Evolutionary conservation across 2,888 invertebrate species (phyloP).

Genomic region (Elegia similella): DNA sequence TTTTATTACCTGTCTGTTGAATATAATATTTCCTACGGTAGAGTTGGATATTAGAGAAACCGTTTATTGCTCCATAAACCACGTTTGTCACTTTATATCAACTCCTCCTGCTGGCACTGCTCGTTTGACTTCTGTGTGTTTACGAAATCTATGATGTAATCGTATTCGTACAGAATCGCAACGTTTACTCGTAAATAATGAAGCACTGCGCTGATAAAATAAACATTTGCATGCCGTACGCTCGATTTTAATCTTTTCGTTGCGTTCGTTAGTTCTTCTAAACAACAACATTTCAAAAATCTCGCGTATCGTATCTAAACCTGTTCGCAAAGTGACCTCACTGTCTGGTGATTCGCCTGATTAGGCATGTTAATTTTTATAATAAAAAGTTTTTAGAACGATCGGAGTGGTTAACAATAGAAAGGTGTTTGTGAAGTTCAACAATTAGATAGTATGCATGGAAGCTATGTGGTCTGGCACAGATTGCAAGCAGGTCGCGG

Average conservation of each 20-base stretch:
- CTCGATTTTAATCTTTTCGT: neutral
- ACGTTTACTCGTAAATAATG: constrained; percentile 12
- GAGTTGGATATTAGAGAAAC: constrained; percentile 32
- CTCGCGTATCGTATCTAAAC: constrained; percentile 45
- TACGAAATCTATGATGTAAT: neutral
- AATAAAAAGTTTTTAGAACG: neutral
- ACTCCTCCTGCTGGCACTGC: neutral
- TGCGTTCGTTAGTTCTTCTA: constrained; percentile 17
- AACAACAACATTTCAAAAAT: constrained; percentile 34
- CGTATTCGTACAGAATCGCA: neutral
- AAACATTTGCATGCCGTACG: constrained; percentile 4
- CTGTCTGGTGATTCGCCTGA: constrained; percentile 50
- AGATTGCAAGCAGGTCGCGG: constrained; percentile 34
- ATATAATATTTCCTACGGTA: constrained; percentile 35
- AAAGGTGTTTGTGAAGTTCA: constrained; percentile 8
- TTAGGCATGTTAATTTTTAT: neutral
- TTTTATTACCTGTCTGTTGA: constrained; percentile 43
- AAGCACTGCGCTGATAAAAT: constrained; percentile 11
- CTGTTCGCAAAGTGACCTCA: constrained; percentile 67
- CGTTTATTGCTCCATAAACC: constrained; percentile 38
- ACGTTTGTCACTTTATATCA: constrained; percentile 19
- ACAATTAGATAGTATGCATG: constrained; percentile 34
- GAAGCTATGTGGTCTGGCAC: constrained; percentile 38
- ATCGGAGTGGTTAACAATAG: constrained; percentile 5
- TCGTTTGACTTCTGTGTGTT: neutral